A percentile compares a stretch with the other conserved stretches of the same genome.
Evolutionary conservation across 30 jellyfish, hydroid and myxozoan species (phyloP).

Genomic region (Nemopilema nomurai): DNA sequence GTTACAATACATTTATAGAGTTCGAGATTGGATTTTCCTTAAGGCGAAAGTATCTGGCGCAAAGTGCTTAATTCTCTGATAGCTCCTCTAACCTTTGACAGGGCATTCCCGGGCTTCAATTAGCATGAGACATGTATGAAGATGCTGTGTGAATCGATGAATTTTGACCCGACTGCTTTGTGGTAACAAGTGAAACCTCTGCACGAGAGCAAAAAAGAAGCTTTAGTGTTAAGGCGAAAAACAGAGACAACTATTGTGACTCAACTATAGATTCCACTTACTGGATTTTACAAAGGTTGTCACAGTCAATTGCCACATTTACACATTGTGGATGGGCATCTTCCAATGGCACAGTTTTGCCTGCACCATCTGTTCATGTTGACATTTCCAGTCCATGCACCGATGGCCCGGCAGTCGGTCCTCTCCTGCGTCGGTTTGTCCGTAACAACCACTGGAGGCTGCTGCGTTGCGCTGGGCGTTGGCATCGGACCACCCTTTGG

Average conservation of each 20-base stretch:
- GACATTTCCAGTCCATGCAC: conserved; percentile 55
- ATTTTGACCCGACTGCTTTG: too few species aligned
- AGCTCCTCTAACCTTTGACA: too few species aligned
- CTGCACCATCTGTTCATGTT: conserved; percentile 69
- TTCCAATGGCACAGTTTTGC: conserved; percentile 59
- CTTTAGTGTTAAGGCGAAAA: background rate
- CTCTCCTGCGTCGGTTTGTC: conserved; percentile 52
- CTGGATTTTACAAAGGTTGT: background rate
- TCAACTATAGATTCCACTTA: background rate
- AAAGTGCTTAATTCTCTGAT: too few species aligned
- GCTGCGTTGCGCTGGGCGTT: conserved; percentile 23
- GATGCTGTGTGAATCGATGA: too few species aligned
- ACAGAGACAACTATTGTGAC: background rate
- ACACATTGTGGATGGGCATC: conserved; percentile 40
- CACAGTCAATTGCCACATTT: conserved; percentile 29
- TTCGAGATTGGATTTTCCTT: too few species aligned
- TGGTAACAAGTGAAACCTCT: too few species aligned
- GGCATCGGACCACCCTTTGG: conserved; percentile 49
- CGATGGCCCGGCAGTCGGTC: conserved; percentile 46
- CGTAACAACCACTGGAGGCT: conserved; percentile 63
- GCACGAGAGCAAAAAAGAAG: background rate
- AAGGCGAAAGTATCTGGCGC: too few species aligned
- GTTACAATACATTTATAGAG: too few species aligned
- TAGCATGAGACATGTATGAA: too few species aligned
- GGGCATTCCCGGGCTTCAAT: too few species aligned